phyloP scores from a whole-genome alignment of 1,140 invertebrate species.

The Dreissena polymorpha region DNA sequence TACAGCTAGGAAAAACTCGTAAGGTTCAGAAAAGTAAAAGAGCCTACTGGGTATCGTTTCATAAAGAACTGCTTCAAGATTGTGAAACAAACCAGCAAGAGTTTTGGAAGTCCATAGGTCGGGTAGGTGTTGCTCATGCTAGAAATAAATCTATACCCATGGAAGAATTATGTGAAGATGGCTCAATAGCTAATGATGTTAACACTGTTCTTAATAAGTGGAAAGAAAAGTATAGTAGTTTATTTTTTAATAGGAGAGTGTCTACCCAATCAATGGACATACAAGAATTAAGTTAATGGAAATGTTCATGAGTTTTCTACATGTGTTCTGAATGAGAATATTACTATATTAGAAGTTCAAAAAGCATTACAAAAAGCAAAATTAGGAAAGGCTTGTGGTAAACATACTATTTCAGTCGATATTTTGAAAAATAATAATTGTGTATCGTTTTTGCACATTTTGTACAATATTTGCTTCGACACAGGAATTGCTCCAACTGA shows the following conservation, averaged over 20 bases:
- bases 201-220: conserved; percentile 4
- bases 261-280: no score
- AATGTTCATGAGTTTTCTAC: not conserved
- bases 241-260: not conserved
- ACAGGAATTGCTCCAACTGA: not conserved
- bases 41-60: no score
- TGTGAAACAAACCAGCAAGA: conserved; percentile 10
- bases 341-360: not conserved
- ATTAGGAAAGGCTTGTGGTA: conserved; percentile 3
- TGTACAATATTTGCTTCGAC: conserved; percentile 7
- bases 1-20: conserved; percentile 3
- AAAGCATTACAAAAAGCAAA: not conserved
- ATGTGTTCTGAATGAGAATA: not conserved
- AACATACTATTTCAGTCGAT: not conserved
- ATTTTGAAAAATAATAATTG: not conserved
- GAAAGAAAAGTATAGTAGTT: conserved; percentile 6
- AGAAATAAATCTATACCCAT: not conserved
- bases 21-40: no score
- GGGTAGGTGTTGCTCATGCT: not conserved
- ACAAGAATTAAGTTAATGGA: not conserved
- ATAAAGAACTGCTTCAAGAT: not conserved
- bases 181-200: not conserved
- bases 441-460: not conserved
- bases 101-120: conserved; percentile 20
- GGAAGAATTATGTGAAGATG: conserved; percentile 9